Evolutionary conservation across 2,888 invertebrate species (phyloP).

Genomic region (Melanargia galathea): DNA sequence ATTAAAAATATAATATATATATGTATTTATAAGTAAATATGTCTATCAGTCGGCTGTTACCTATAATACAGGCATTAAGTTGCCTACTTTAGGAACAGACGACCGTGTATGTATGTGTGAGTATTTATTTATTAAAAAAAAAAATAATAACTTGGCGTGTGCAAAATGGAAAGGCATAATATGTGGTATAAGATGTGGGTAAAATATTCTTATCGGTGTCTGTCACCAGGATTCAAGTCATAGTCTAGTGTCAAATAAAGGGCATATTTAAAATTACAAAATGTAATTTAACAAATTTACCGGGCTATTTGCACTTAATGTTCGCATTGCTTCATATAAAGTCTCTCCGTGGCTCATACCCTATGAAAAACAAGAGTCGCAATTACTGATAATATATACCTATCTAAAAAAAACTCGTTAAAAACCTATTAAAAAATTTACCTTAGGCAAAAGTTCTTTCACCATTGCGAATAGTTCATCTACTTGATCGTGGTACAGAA

Average conservation of each 20-base stretch:
- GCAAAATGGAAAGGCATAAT: too few relatives aligned
- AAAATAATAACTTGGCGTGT: too few relatives aligned
- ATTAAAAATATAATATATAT: too few relatives aligned
- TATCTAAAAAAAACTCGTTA: background rate
- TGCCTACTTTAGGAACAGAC: too few relatives aligned
- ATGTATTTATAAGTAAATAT: too few relatives aligned
- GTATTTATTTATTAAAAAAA: too few relatives aligned
- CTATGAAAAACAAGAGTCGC: conserved; percentile 41
- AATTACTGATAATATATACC: background rate
- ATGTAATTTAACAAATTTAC: conserved; percentile 22
- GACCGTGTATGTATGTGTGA: too few relatives aligned
- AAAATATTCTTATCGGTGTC: too few relatives aligned
- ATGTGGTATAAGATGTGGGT: too few relatives aligned
- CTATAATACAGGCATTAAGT: too few relatives aligned
- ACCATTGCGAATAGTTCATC: conserved; percentile 71
- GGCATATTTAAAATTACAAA: background rate
- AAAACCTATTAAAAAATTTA: conserved; percentile 36
- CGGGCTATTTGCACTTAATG: conserved; percentile 43
- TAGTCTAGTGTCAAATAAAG: background rate
- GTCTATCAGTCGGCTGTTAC: too few relatives aligned
- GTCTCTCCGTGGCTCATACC: conserved; percentile 55
- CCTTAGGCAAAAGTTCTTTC: conserved; percentile 70
- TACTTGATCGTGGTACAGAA: conserved; percentile 84
- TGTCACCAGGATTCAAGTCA: too few relatives aligned
- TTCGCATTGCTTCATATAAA: conserved; percentile 53